Evolutionary conservation across 2,797 vertebrate genomes (phyloP).

Genomic region (Sternotherus odoratus): DNA sequence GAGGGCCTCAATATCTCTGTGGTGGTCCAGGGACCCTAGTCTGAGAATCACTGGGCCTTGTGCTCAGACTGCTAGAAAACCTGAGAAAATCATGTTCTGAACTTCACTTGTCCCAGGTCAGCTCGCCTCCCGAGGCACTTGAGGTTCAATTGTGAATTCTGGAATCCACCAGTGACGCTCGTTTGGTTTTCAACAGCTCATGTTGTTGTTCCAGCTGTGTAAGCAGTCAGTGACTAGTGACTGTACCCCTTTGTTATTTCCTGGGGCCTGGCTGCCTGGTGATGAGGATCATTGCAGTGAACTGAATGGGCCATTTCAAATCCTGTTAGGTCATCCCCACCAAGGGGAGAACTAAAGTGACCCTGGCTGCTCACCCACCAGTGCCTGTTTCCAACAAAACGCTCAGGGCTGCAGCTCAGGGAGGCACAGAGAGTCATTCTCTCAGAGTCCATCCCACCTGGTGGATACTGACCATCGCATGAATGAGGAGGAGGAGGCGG

Average conservation of each 20-base stretch:
- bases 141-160: slow-evolving; percentile 2
- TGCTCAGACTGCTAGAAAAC: neutral
- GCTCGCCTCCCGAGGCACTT: neutral
- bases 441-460: neutral
- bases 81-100: neutral
- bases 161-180: neutral
- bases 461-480: neutral
- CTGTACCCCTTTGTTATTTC: neutral
- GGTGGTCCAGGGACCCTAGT: neutral
- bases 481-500: neutral
- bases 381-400: neutral
- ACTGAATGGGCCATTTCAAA: neutral
- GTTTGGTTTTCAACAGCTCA: neutral
- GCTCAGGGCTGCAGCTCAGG: neutral
- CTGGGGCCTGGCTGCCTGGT: neutral
- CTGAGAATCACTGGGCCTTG: neutral
- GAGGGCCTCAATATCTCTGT: neutral
- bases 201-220: neutral
- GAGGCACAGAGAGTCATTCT: neutral
- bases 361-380: neutral
- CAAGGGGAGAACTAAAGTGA: neutral
- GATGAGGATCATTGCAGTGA: neutral
- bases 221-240: neutral
- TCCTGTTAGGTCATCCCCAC: neutral
- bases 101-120: neutral